Evolutionary conservation across 2,797 vertebrate species (phyloP).

Genomic region (Coregonus suidteri): DNA sequence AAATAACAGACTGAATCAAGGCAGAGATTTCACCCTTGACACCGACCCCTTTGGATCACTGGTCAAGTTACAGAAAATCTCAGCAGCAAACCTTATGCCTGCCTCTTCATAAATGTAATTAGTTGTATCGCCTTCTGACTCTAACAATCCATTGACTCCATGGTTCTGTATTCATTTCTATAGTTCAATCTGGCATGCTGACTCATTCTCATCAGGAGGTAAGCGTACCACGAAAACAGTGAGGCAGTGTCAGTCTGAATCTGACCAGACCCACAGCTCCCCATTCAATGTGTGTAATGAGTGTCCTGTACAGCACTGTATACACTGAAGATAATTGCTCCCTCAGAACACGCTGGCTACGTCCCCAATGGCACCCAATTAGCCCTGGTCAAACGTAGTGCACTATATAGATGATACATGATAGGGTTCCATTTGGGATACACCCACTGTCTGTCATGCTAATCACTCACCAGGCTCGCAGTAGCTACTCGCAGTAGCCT

Average conservation of each 20-base stretch:
- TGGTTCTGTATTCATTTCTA: neutral
- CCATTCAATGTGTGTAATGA: neutral
- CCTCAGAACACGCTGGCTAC: neutral
- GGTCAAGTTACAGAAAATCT: no score
- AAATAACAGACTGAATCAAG: no score
- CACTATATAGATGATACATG: neutral
- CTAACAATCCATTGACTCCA: neutral
- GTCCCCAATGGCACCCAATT: slow-evolving; percentile 27
- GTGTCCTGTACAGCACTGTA: neutral
- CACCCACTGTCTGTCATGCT: slow-evolving; percentile 36
- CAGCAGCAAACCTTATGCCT: no score
- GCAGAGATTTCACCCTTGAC: no score
- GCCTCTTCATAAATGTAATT: no score
- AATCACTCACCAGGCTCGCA: slow-evolving; percentile 37
- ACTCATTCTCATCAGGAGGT: neutral
- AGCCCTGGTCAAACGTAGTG: neutral
- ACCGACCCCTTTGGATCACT: no score
- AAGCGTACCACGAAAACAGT: neutral
- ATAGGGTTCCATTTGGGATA: neutral
- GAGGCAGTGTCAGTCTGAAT: neutral
- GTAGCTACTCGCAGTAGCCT: slow-evolving; percentile 55
- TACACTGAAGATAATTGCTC: neutral
- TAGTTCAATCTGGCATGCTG: neutral
- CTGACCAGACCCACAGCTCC: neutral
- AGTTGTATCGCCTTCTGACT: neutral